phyloP scores from a whole-genome alignment of 2,888 invertebrate species.

The Idaea aversata region DNA sequence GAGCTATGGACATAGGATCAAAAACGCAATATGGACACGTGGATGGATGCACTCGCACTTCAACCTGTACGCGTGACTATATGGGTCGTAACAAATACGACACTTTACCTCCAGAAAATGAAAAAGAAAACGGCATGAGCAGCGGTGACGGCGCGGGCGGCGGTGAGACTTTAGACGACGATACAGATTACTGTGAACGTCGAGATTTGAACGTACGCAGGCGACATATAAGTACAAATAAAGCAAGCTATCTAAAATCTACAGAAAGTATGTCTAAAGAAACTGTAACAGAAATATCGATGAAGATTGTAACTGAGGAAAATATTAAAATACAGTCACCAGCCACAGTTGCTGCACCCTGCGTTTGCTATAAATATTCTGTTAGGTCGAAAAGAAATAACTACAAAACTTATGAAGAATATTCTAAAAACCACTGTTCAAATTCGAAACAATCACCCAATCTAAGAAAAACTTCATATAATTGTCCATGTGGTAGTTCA shows the following conservation, averaged over 20 bases:
- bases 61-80: conserved; percentile 66
- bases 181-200: conserved; percentile 70
- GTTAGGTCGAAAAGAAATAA: conserved; percentile 38
- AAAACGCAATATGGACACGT: conserved; percentile 68
- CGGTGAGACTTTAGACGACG: conserved; percentile 30
- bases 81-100: conserved; percentile 61
- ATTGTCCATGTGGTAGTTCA: conserved; percentile 29
- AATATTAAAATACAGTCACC: conserved; percentile 7
- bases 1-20: conserved; percentile 39
- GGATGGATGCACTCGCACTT: conserved; percentile 68
- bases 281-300: conserved; percentile 14
- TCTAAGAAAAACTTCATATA: conserved; percentile 9
- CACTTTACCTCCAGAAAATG: conserved; percentile 22
- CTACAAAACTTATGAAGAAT: not conserved
- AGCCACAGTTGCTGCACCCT: conserved; percentile 16
- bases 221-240: conserved; percentile 39
- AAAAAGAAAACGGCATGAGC: conserved; percentile 12
- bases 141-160: conserved; percentile 19
- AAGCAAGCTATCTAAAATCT: conserved; percentile 7
- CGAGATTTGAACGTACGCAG: conserved; percentile 53
- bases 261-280: conserved; percentile 7
- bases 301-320: conserved; percentile 4
- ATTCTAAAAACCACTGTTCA: not conserved
- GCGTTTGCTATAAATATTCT: conserved; percentile 33
- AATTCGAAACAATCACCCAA: too few species aligned